phyloP scores from a whole-genome alignment of 2,888 invertebrate genomes.

The Cremastobaeus sp. region DNA sequence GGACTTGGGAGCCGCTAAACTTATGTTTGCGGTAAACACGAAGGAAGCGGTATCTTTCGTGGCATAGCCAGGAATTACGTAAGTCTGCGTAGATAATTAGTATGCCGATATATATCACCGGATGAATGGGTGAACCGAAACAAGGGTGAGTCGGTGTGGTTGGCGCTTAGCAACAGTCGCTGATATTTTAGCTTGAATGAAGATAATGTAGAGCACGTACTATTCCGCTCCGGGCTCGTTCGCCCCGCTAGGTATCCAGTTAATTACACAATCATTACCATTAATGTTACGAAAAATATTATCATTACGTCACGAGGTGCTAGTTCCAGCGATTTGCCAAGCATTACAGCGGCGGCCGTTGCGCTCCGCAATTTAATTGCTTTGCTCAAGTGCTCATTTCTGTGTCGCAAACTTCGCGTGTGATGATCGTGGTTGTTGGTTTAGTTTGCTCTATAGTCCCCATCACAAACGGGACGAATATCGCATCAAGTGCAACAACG shows the following conservation, averaged over 20 bases:
- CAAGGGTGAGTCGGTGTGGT: constrained; percentile 57
- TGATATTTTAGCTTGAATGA: constrained; percentile 55
- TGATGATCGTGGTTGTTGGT: constrained; percentile 16
- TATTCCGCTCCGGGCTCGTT: constrained; percentile 32
- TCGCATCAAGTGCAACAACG: background rate
- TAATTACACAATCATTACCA: constrained; percentile 46
- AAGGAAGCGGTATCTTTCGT: constrained; percentile 43
- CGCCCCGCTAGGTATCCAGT: constrained; percentile 31
- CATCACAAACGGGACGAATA: background rate
- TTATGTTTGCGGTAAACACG: constrained; percentile 46
- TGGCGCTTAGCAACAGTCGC: constrained; percentile 58
- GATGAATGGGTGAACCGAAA: constrained; percentile 57
- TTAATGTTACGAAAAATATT: constrained; percentile 36
- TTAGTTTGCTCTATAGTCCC: too few relatives aligned
- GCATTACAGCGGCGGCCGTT: background rate
- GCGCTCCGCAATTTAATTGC: constrained; percentile 20
- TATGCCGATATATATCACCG: constrained; percentile 60
- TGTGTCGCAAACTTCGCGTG: constrained; percentile 12
- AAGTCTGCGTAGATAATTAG: constrained; percentile 58
- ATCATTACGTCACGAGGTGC: constrained; percentile 1
- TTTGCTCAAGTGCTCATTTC: constrained; percentile 26
- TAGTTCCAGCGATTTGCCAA: constrained; percentile 13
- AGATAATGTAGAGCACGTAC: constrained; percentile 47
- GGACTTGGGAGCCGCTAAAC: constrained; percentile 28
- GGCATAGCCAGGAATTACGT: constrained; percentile 56